Evolutionary conservation across 92 coral and sea anemone genomes (phyloP), one percentile per base, ranked within the genome.

Genomic region (Epizoanthus illoricatus): DNA sequence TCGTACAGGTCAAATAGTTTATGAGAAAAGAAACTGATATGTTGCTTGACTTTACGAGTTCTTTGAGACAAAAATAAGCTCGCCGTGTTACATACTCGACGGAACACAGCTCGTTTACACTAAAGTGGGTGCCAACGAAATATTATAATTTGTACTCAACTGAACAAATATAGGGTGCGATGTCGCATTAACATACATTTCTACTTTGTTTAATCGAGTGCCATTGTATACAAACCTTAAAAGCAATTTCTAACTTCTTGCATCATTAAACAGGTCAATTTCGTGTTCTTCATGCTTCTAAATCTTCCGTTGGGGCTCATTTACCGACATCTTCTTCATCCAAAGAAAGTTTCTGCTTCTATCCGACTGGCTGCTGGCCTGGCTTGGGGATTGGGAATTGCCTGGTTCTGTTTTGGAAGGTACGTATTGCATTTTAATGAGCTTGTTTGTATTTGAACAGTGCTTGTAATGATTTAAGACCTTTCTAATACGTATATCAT

Each of bases 321-420:
- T 20, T 78, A 62, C 49, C 82, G 56, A 78, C 15, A 11, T 5
- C 24, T 78, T 21, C 71, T 78, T 20, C 82, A 78, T 19, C 82
- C 82, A 7, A 78, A 63, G 66, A 78, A 24, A 78, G 82, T 45
- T 5, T 63, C 82, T 3, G 11, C 82, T 15, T 19, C 82, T 5
- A 40, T 45, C 9, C 66, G 82, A 1, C 62, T 78, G 43, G 21
- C n/a, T 11, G n/a, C 16, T 12, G 82, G 71, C 1, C 18, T 78
- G 6, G 33, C 23, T 43, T 78, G 82, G 71, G 82, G 82, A 62
- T 59, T 78, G 19, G 82, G 12, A 43, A 62, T 78, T 20, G 71
- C 82, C 13, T 78, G 82, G 82, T 43, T 78, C 23, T 62, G 82
- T 56, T 78, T 78, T 47, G 82, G 82, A 78, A 78, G 82, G 82